Evolutionary conservation across 1,140 invertebrate species (phyloP).

Genomic region (Araneus ventricosus): DNA sequence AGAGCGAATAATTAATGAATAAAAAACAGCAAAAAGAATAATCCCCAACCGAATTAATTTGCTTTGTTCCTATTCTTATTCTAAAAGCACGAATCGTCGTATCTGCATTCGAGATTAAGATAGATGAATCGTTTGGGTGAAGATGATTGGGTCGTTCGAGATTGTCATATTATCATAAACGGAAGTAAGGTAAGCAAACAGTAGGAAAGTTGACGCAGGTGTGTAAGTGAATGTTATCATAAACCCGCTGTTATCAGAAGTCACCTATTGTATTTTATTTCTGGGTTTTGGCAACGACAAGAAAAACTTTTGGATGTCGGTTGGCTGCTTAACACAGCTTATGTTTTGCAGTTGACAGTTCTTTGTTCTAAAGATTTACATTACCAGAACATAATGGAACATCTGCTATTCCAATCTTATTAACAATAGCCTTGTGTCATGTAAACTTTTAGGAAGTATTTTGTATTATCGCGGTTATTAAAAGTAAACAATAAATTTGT

Average conservation of each 20-base stretch:
- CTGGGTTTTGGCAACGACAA: not conserved
- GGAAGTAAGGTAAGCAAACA: not conserved
- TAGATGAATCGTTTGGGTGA: conserved; percentile 2
- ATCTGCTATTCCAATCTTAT: not conserved
- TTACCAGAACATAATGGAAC: not conserved
- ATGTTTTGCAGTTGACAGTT: not conserved
- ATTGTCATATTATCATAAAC: not conserved
- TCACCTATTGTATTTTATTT: not conserved
- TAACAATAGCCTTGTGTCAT: not conserved
- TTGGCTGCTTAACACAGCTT: not conserved
- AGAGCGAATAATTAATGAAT: conserved; percentile 45
- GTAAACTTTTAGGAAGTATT: no score
- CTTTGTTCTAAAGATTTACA: not conserved
- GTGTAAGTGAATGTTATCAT: conserved; percentile 12
- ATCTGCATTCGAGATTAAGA: conserved; percentile 26
- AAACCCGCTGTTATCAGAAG: not conserved
- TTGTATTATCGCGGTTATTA: no score
- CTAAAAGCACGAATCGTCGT: not conserved
- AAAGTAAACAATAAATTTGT: no score
- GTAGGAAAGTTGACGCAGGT: conserved; percentile 30
- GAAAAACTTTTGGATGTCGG: not conserved
- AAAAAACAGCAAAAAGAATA: not conserved
- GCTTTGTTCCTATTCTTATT: conserved; percentile 29
- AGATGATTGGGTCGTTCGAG: conserved; percentile 11
- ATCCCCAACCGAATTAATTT: conserved; percentile 1